Percentiles rank a stretch among this genome's conserved stretches.
phyloP scores from a whole-genome alignment of 2,797 vertebrate genomes.

The Anguilla anguilla region DNA sequence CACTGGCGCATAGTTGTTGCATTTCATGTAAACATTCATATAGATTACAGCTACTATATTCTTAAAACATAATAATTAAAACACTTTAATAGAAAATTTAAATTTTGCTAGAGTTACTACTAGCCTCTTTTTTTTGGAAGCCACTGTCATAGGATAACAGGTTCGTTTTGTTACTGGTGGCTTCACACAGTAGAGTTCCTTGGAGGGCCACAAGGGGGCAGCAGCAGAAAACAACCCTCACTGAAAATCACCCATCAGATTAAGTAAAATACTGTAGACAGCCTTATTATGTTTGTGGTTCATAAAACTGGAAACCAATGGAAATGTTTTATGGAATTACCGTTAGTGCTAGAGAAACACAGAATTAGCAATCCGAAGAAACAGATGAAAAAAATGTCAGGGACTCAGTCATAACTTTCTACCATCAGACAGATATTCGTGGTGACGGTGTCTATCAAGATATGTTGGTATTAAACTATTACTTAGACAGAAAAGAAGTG shows the following conservation, averaged over 20 bases:
- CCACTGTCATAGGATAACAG: background rate
- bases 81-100: slow-evolving; percentile 7
- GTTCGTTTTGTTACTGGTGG: slow-evolving; percentile 10
- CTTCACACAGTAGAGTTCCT: background rate
- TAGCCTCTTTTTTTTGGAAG: slow-evolving; percentile 6
- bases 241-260: background rate
- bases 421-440: background rate
- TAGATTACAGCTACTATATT: slow-evolving; percentile 16
- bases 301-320: background rate
- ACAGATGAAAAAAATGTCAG: background rate
- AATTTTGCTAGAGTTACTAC: background rate
- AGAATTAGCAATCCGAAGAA: background rate
- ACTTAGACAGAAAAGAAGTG: background rate
- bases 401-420: slow-evolving; percentile 2
- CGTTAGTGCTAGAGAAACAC: background rate
- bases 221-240: background rate
- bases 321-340: slow-evolving; percentile 19
- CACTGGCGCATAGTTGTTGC: slow-evolving; percentile 21
- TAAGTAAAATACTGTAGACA: background rate
- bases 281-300: background rate
- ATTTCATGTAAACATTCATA: slow-evolving; percentile 24
- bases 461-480: background rate
- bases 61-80: background rate
- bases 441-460: background rate
- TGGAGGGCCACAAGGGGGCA: background rate